Base-by-base conservation (phyloP, 2,888 invertebrate species). In the Tenthredo mesomela region DNA sequence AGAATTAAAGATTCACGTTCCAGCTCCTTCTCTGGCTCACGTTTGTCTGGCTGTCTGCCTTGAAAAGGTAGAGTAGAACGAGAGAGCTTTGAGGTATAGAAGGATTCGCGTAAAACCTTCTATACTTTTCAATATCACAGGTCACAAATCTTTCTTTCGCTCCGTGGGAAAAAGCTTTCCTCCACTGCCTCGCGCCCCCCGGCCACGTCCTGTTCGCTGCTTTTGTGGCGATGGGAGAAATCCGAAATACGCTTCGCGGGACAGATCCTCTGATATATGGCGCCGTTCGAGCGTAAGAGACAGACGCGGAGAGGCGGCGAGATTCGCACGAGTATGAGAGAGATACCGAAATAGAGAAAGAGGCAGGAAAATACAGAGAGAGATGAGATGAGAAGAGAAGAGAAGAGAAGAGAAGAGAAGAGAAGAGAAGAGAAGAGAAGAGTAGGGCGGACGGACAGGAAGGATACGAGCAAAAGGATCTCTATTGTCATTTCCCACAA, bases 201-300 rank as follows among this genome's bases (percentile, higher is more conserved):
- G 50, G 18, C 71, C 70, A 70, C 82, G 67, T 77, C 78, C 82
- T 84, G 77, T 85, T 80, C 82, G 70, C 73, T 80, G 54, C 78
- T 85, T 78, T 78, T 70, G 84, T 71, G 43, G 71, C 82, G 40
- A 47, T 78, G 84, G 65, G 43, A 82, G 47, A 87, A 88, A 88
- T 88, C 86, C 88, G 87, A 86, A 88, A 88, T 87, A 87, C 88
- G 85, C 85, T 85, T 86, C 85, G 84, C 83, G 85, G 86, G 87
- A 88, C 87, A 87, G 85, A 86, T 86, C 87, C 87, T 86, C 84
- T 89, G 88, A 90, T 89, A 86, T 89, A 89, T 86, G 85, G 84
- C 71, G 70, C 71, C 18, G 75, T 58, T 61, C 58, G 37, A 67
- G 54, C 71, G 43, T 29, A 47, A 67, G 67, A 82, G 70, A 82